Conservation (phyloP, 2,113 vertebrate genomes). For the Crotalus tigris region DNA sequence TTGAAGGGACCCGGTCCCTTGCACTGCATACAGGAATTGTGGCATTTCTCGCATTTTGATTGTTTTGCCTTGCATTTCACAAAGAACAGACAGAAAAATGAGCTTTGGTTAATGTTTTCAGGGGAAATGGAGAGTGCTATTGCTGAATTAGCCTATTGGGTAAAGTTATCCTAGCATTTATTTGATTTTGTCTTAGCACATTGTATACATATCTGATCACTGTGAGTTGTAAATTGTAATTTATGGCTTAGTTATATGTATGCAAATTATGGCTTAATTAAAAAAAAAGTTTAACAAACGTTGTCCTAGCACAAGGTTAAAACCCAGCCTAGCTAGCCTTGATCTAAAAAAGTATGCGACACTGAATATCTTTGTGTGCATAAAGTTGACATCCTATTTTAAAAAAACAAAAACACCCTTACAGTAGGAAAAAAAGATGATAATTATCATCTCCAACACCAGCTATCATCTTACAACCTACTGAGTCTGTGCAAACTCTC, state of each 20-base stretch:
- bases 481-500: not conserved
- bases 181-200: not conserved
- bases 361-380: not conserved
- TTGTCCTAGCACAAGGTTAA: not conserved
- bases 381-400: not conserved
- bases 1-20: conserved; percentile 77
- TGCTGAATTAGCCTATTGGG: not conserved
- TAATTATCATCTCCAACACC: not conserved
- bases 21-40: conserved; percentile 82
- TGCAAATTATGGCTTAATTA: not conserved
- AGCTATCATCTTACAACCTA: not conserved
- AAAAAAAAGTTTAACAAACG: not conserved
- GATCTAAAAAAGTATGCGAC: not conserved
- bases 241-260: not conserved
- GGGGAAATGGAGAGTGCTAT: not conserved
- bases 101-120: not conserved
- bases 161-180: not conserved
- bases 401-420: not conserved
- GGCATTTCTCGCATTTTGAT: conserved; percentile 75
- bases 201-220: not conserved
- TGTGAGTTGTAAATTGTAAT: not conserved
- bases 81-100: conserved; percentile 4
- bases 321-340: not conserved
- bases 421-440: not conserved
- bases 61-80: conserved; percentile 46